phyloP scores from a whole-genome alignment of 2,797 vertebrate genomes.

The Pseudocheirus occidentalis region DNA sequence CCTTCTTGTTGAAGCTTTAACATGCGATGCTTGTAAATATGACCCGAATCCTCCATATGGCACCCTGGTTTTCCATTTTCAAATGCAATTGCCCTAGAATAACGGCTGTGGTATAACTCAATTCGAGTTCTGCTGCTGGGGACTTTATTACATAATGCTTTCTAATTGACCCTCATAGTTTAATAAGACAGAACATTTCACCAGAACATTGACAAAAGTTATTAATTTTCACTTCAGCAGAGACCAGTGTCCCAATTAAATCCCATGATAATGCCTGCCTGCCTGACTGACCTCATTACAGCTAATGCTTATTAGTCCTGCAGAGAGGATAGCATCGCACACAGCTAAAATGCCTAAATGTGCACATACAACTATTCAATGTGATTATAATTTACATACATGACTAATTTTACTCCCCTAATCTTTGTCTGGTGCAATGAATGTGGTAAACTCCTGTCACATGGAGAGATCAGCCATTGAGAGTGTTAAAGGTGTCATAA shows the following conservation, averaged over 20 bases:
- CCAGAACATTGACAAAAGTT: slow-evolving; percentile 99
- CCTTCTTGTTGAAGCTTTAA: slow-evolving; percentile 87
- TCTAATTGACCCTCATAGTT: slow-evolving; percentile 98
- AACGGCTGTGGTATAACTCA: slow-evolving; percentile 94
- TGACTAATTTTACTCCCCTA: slow-evolving; percentile 87
- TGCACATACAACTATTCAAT: slow-evolving; percentile 87
- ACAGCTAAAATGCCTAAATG: slow-evolving; percentile 89
- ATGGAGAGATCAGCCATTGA: slow-evolving; percentile 72
- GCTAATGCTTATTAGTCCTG: slow-evolving; percentile 96
- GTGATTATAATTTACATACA: slow-evolving; percentile 90
- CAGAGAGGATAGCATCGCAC: slow-evolving; percentile 89
- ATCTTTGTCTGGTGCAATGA: slow-evolving; percentile 83
- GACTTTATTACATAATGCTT: slow-evolving; percentile 98
- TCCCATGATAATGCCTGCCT: slow-evolving; percentile 95
- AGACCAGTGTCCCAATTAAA: slow-evolving; percentile 99
- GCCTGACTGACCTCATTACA: slow-evolving; percentile 96
- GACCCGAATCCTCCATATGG: slow-evolving; percentile 86
- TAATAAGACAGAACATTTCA: slow-evolving; percentile 95
- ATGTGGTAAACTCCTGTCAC: slow-evolving; percentile 80
- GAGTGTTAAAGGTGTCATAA: slow-evolving; percentile 74
- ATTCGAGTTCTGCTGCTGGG: slow-evolving; percentile 96
- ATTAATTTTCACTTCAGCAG: slow-evolving; percentile 99
- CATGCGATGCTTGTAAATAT: slow-evolving; percentile 88
- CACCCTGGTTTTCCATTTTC: slow-evolving; percentile 89
- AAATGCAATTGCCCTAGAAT: slow-evolving; percentile 88